These are phyloP conservation scores for Tachuris rubrigastra DNA, from an alignment of 2,113 vertebrate genomes.

Conservation along the genomic window DNA sequence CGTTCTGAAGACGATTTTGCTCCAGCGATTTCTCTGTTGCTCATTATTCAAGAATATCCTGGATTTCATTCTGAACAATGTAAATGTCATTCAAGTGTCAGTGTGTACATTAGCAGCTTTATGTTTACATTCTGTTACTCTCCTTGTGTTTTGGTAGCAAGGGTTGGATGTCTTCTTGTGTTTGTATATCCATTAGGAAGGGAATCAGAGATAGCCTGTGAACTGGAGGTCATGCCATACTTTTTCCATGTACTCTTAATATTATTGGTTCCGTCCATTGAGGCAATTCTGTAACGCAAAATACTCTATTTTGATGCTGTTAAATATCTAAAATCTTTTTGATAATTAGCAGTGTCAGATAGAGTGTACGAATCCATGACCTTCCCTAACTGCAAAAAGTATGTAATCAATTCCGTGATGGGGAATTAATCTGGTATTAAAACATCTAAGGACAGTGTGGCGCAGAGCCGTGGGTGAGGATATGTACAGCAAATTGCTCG, in stretches of 20 bases:
- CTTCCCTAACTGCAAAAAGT: not conserved
- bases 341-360: not conserved
- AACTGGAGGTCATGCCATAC: not conserved
- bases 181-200: constrained; percentile 59
- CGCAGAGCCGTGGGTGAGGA: not conserved
- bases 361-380: not conserved
- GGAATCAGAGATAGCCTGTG: constrained; percentile 65
- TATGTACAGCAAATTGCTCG: accelerated
- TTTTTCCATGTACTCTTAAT: not conserved
- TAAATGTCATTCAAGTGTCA: constrained; percentile 78
- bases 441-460: accelerated
- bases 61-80: constrained; percentile 65
- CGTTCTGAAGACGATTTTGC: not conserved
- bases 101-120: constrained; percentile 67
- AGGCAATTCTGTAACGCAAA: not conserved
- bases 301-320: not conserved
- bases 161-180: constrained; percentile 51
- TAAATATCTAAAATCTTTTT: not conserved
- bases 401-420: not conserved
- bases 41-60: constrained; percentile 56
- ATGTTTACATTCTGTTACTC: constrained; percentile 75
- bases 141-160: constrained; percentile 70
- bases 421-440: not conserved
- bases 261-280: not conserved
- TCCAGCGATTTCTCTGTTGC: constrained; percentile 16